Conservation (phyloP, 2,888 invertebrate genomes). For the Mimumesa dahlbomi region DNA sequence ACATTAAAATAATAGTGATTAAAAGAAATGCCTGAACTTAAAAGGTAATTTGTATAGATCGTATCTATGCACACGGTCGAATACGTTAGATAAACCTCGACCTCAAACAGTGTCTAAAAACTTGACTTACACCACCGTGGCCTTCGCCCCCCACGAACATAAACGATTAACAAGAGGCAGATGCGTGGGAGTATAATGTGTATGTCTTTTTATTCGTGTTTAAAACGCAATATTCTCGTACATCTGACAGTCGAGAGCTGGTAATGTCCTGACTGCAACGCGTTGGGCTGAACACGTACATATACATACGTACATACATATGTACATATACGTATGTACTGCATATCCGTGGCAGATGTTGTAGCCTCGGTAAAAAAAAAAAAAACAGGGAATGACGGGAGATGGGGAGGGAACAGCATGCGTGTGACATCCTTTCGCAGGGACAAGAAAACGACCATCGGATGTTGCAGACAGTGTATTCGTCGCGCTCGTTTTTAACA, state of each 20-base stretch:
- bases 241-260: constrained; percentile 66
- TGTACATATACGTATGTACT: constrained; percentile 20
- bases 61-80: too few species aligned
- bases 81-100: too few species aligned
- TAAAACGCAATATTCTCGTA: constrained; percentile 71
- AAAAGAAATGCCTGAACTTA: too few species aligned
- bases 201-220: constrained; percentile 75
- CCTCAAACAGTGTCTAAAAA: too few species aligned
- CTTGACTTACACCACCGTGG: too few species aligned
- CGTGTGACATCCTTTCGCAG: constrained; percentile 29
- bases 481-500: constrained; percentile 4
- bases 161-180: too few species aligned
- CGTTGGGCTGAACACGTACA: too few species aligned
- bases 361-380: constrained; percentile 48
- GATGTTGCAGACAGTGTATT: constrained; percentile 14
- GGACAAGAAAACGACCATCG: constrained; percentile 25
- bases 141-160: too few species aligned
- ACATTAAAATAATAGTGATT: too few species aligned
- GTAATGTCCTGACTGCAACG: constrained; percentile 56
- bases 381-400: constrained; percentile 48
- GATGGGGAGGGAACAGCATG: too few species aligned
- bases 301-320: too few species aligned
- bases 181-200: constrained; percentile 48
- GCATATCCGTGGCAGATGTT: constrained; percentile 58
- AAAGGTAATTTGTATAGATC: too few species aligned